Percentiles rank a stretch among this genome's conserved stretches.
Conservation (phyloP, 2,113 vertebrate genomes). For the Cyprinus carpio region DNA sequence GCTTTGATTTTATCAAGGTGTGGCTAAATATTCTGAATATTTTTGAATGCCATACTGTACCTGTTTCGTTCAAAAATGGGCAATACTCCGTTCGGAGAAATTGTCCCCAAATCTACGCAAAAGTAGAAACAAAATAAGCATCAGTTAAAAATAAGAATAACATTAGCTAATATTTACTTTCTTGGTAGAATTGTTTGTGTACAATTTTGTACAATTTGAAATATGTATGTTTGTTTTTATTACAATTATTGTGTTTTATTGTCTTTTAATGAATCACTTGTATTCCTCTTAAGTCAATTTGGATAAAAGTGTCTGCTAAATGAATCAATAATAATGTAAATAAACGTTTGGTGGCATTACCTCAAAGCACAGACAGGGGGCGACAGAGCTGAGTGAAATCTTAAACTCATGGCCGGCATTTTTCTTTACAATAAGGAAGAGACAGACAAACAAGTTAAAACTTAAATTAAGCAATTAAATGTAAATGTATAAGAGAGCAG, state of each 20-base stretch:
- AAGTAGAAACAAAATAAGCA: neutral
- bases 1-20: neutral
- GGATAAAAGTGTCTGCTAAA: neutral
- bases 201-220: no score
- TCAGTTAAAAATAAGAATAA: neutral
- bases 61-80: slow-evolving; percentile 65
- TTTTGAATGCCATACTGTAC: slow-evolving; percentile 52
- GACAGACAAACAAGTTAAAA: slow-evolving; percentile 33
- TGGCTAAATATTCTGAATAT: neutral
- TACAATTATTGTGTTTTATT: neutral
- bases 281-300: neutral
- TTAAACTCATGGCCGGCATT: slow-evolving; percentile 47
- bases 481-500: neutral
- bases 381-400: slow-evolving; percentile 57
- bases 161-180: neutral
- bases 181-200: no score
- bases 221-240: no score
- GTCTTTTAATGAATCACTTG: neutral
- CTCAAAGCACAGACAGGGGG: slow-evolving; percentile 74
- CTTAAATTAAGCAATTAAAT: neutral
- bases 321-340: neutral
- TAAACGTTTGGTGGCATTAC: slow-evolving; percentile 52
- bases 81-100: slow-evolving; percentile 52
- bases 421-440: slow-evolving; percentile 46
- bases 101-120: slow-evolving; percentile 61